These are phyloP conservation scores for Ceyx margarethae DNA, from an alignment of 2,113 vertebrate genomes.

Conservation along the genomic window DNA sequence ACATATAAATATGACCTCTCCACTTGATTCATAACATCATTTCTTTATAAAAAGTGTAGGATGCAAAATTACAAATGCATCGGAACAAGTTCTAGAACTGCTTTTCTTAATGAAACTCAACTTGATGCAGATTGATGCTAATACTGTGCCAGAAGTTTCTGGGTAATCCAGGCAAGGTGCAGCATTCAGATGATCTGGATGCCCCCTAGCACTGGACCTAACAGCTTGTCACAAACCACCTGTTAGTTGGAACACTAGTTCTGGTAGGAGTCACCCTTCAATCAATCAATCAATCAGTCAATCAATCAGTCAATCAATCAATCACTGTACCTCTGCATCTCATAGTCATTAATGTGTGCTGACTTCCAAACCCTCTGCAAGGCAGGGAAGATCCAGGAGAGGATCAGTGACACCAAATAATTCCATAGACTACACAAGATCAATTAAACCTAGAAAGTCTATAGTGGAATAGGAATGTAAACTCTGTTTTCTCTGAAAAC, in stretches of 20 bases:
- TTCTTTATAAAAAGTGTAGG: background rate
- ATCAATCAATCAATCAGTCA: background rate
- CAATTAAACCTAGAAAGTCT: background rate
- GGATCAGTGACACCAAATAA: background rate
- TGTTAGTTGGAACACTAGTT: background rate
- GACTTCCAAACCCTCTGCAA: background rate
- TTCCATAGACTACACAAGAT: background rate
- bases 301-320: background rate
- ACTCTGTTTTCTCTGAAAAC: background rate
- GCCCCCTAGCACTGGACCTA: background rate
- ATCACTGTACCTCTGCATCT: background rate
- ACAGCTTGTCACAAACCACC: background rate
- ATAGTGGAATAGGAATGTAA: background rate
- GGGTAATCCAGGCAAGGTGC: background rate
- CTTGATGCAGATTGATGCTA: background rate
- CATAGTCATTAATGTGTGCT: background rate
- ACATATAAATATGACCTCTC: background rate
- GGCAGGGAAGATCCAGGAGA: background rate
- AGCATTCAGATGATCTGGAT: background rate
- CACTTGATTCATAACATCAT: background rate
- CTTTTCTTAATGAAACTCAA: background rate
- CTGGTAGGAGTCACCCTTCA: background rate
- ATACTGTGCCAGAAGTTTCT: background rate
- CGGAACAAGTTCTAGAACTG: background rate
- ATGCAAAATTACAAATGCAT: background rate